phyloP scores from a whole-genome alignment of 2,113 vertebrate genomes.

The Malurus elegans region DNA sequence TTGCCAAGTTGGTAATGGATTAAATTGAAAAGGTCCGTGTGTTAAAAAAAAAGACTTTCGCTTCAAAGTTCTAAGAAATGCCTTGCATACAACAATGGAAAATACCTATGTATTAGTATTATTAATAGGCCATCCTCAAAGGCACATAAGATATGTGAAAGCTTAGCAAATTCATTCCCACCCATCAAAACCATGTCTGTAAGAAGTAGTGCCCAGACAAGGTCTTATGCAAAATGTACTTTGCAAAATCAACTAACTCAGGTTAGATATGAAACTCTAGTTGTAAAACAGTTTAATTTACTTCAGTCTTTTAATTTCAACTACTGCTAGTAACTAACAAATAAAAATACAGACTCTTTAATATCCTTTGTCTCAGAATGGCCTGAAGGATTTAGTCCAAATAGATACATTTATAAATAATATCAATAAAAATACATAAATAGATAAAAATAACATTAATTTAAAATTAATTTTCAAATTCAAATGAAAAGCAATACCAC shows the following conservation, averaged over 20 bases:
- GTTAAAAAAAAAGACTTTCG: constrained; percentile 9
- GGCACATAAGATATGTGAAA: background rate
- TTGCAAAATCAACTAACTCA: background rate
- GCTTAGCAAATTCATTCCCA: constrained; percentile 22
- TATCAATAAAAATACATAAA: background rate
- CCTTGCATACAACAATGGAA: constrained; percentile 10
- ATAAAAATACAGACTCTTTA: background rate
- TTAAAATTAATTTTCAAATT: background rate
- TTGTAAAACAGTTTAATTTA: background rate
- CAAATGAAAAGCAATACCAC: background rate
- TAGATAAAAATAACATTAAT: too few species aligned
- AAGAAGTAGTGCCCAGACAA: background rate
- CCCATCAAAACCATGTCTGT: background rate
- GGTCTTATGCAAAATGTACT: background rate
- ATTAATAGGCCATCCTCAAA: constrained; percentile 39
- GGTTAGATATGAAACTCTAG: background rate
- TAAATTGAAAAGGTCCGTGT: constrained; percentile 18
- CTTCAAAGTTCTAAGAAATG: constrained; percentile 49
- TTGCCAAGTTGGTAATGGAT: constrained; percentile 57
- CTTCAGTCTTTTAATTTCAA: background rate
- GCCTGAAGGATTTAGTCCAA: background rate
- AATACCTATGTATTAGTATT: constrained; percentile 48
- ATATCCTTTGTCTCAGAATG: background rate
- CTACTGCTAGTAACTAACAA: background rate
- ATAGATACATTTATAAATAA: background rate